These are phyloP conservation scores for Lasioglossum lativentre DNA, from an alignment of 2,888 invertebrate species.

Conservation along the genomic window DNA sequence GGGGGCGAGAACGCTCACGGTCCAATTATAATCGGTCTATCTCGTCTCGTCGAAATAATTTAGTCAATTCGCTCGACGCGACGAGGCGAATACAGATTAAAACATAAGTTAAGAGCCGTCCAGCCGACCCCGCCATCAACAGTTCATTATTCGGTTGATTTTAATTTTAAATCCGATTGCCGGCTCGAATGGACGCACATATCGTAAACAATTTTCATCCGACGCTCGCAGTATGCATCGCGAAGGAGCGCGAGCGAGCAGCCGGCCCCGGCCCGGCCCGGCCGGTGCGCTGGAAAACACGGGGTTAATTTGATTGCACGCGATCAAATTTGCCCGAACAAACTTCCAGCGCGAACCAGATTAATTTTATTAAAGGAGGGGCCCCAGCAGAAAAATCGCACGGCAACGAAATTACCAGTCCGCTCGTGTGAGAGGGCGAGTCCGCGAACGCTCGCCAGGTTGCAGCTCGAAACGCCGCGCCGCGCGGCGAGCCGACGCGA, in stretches of 20 bases:
- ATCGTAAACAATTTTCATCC: conserved; percentile 12
- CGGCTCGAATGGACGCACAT: background rate
- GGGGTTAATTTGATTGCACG: conserved; percentile 18
- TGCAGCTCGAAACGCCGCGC: background rate
- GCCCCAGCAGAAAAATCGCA: background rate
- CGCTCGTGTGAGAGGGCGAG: background rate
- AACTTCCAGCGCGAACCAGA: background rate
- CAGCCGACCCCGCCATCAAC: background rate
- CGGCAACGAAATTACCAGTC: conserved; percentile 7
- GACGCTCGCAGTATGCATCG: background rate
- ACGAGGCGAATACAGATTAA: conserved; percentile 1
- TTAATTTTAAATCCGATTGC: conserved; percentile 12
- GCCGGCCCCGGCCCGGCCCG: background rate
- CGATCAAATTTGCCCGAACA: conserved; percentile 2
- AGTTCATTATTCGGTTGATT: conserved; percentile 17
- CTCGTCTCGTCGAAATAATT: background rate
- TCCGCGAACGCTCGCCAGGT: background rate
- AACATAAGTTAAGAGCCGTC: conserved; percentile 8
- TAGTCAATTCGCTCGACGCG: conserved; percentile 11
- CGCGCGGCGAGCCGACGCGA: too few species aligned
- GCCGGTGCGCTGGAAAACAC: conserved; percentile 3
- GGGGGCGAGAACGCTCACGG: background rate
- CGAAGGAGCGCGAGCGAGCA: conserved; percentile 1
- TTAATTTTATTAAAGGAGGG: conserved; percentile 14
- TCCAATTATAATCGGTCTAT: conserved; percentile 1